Base-by-base conservation (phyloP, 92 coral and sea anemone species). In the Porites rus region DNA sequence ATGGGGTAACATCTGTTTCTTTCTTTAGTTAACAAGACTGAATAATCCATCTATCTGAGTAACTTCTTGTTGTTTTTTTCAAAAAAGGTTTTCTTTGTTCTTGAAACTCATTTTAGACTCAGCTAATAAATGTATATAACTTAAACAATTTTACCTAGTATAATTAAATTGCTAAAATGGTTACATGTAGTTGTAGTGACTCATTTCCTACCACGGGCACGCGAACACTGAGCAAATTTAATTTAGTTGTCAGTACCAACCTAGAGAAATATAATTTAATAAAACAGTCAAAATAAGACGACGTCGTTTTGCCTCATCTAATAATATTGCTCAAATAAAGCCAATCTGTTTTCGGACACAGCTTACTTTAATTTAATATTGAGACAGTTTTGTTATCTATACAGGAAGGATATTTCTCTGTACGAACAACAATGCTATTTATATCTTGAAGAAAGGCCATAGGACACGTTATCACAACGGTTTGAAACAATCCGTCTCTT, bases 271-370 rank as follows among this genome's bases (percentile, higher is more conserved):
- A 58, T 76, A 60, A 76, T 76, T 60, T 54, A 76, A 59, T 75
- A 17, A 76, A 38, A 38, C 46, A 38, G 6, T 38, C 6, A 4
- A 38, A 59, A 59, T 60, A 58, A 16, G 67, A 16, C 16, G 14
- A 6, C 60, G 22, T 64, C 25, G 51, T 59, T 56, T 75, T 56
- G 66, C 43, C 52, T 25, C 53, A 60, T 58, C 53, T 53, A 59
- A 59, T 60, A 59, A 59, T 12, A 59, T 1, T 28, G 68, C 52
- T 59, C 68, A 76, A 76, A 76, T 76, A 59, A 56, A 76, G 43
- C 77, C 24, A 43, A n/a, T 76, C n/a, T 59, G 50, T 67, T 67
- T 67, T 24, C 72, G 13, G 72, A 67, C 12, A 0, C 9, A 25
- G 5, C 28, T 6, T 58, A 46, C 59, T 59, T 76, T 50, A 76